These are phyloP conservation scores for Chrysolina americana DNA, from an alignment of 2,888 invertebrate species.

Conservation along the genomic window DNA sequence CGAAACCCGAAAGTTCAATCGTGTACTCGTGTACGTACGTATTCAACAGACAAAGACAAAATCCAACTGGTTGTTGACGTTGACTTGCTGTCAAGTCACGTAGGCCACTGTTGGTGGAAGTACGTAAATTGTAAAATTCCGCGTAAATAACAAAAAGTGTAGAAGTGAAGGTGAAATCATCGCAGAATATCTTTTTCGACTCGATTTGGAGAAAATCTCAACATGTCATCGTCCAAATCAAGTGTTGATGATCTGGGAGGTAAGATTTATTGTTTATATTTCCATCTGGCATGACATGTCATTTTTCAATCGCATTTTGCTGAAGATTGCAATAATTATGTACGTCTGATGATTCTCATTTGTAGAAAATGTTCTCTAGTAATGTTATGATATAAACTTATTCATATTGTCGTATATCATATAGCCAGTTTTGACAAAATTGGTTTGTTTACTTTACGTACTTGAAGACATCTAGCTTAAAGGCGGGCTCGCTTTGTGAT, in stretches of 20 bases:
- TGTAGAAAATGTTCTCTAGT: slow-evolving; percentile 12
- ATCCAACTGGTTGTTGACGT: slow-evolving; percentile 57
- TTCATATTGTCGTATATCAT: neutral
- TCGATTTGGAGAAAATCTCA: slow-evolving; percentile 41
- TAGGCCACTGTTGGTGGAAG: slow-evolving; percentile 53
- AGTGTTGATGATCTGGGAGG: slow-evolving; percentile 68
- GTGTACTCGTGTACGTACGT: slow-evolving; percentile 1
- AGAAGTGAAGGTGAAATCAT: slow-evolving; percentile 17
- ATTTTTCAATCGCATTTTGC: slow-evolving; percentile 41
- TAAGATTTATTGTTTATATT: slow-evolving; percentile 60
- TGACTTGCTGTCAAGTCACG: slow-evolving; percentile 57
- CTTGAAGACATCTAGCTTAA: slow-evolving; percentile 25
- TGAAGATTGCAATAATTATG: slow-evolving; percentile 23
- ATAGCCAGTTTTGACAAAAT: slow-evolving; percentile 16
- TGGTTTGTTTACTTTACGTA: slow-evolving; percentile 46
- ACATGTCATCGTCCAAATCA: slow-evolving; percentile 68
- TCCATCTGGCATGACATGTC: slow-evolving; percentile 54
- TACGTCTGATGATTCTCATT: slow-evolving; percentile 4
- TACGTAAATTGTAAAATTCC: slow-evolving; percentile 46
- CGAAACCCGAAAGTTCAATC: neutral
- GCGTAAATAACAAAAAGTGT: slow-evolving; percentile 44
- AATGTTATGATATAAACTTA: neutral
- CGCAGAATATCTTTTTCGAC: neutral
- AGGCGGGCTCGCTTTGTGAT: slow-evolving; percentile 28
- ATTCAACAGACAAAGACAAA: slow-evolving; percentile 56